Percentiles rank a stretch among this genome's conserved stretches.
phyloP scores from a whole-genome alignment of 2,113 vertebrate genomes.

The Scomber colias region DNA sequence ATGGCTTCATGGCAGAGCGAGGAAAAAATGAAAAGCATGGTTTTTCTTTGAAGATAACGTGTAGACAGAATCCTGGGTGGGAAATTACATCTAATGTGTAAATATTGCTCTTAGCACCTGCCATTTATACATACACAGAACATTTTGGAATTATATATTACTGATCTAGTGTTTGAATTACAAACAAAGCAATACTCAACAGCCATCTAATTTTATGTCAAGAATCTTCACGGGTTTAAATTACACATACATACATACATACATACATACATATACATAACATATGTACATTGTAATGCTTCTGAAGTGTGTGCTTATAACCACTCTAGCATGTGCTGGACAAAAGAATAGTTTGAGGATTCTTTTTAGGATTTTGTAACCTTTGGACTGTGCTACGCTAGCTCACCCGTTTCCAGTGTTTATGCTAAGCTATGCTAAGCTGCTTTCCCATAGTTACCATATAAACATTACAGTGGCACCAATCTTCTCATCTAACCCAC shows the following conservation, averaged over 20 bases:
- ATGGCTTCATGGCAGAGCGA: conserved; percentile 59
- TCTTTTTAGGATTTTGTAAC: background rate
- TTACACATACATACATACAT: background rate
- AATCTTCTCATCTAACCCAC: background rate
- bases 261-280: background rate
- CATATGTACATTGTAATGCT: background rate
- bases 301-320: background rate
- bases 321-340: background rate
- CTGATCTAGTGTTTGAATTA: background rate
- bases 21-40: conserved; percentile 46
- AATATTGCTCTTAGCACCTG: conserved; percentile 50
- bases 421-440: no score
- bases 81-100: conserved; percentile 47
- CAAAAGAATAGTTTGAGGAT: background rate
- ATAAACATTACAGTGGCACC: no score
- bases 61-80: conserved; percentile 64
- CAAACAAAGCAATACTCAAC: background rate
- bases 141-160: background rate
- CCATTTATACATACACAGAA: conserved; percentile 22
- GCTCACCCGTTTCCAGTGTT: background rate
- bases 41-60: conserved; percentile 63
- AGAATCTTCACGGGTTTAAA: background rate
- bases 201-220: background rate
- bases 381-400: background rate
- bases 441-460: no score